Evolutionary conservation across 2,113 vertebrate species (phyloP).

Genomic region (Misgurnus mizolepis): DNA sequence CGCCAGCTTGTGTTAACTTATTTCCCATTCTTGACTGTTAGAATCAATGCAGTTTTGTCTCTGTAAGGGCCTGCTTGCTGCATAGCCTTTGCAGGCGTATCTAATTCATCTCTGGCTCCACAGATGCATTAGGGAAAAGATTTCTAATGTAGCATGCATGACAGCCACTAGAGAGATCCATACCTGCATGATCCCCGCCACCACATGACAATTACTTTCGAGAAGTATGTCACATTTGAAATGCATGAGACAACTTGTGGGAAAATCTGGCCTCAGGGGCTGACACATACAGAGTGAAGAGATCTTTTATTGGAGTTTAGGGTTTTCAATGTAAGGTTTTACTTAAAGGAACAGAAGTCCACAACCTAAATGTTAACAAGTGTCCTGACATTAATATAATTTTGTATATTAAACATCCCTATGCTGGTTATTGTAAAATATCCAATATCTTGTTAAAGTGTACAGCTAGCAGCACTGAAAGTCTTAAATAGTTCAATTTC

Average conservation of each 20-base stretch:
- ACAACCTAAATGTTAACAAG: neutral
- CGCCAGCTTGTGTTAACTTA: neutral
- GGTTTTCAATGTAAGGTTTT: constrained; percentile 9
- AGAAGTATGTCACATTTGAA: constrained; percentile 69
- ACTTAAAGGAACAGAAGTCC: constrained; percentile 15
- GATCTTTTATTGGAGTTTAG: constrained; percentile 47
- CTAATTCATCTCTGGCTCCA: constrained; percentile 16
- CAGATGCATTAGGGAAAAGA: neutral
- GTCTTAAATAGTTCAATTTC: neutral
- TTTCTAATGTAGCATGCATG: neutral
- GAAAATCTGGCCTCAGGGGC: constrained; percentile 64
- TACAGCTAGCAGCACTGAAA: neutral
- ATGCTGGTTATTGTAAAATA: neutral
- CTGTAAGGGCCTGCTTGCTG: neutral
- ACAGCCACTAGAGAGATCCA: neutral
- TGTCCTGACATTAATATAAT: neutral
- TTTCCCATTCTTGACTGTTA: neutral
- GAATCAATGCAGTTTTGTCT: constrained; percentile 4
- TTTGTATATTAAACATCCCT: constrained; percentile 10
- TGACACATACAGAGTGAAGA: constrained; percentile 55
- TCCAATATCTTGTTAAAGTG: neutral
- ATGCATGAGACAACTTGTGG: constrained; percentile 69
- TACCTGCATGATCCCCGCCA: constrained; percentile 18
- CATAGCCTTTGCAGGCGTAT: neutral
- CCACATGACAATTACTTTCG: constrained; percentile 67